phyloP scores from a whole-genome alignment of 2,888 invertebrate genomes.

The Dynastes maya region DNA sequence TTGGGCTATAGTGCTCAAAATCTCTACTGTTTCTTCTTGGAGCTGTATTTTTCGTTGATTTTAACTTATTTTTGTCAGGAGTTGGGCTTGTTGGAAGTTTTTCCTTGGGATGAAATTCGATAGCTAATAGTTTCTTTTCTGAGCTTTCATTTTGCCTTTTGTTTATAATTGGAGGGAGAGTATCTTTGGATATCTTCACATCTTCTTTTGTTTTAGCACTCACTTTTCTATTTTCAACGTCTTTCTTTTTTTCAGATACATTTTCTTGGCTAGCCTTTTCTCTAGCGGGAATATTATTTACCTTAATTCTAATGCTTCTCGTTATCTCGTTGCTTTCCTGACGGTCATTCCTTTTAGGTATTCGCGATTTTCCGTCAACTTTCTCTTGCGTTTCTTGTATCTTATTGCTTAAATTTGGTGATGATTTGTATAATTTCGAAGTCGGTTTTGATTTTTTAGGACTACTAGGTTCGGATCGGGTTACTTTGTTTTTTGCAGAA shows the following conservation, averaged over 20 bases:
- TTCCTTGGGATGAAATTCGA: slow-evolving; percentile 26
- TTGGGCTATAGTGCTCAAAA: slow-evolving; percentile 65
- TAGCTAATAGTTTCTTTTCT: slow-evolving; percentile 13
- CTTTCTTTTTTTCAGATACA: not conserved
- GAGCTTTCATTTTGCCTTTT: slow-evolving; percentile 6
- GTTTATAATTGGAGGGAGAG: not conserved
- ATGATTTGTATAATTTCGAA: slow-evolving; percentile 63
- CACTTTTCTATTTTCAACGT: not conserved
- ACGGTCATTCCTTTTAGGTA: slow-evolving; percentile 53
- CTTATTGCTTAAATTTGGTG: slow-evolving; percentile 63
- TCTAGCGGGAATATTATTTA: not conserved
- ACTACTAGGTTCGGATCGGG: slow-evolving; percentile 61
- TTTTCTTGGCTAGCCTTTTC: slow-evolving; percentile 22
- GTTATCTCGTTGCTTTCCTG: slow-evolving; percentile 48
- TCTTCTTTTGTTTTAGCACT: slow-evolving; percentile 7
- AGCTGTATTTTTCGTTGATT: not conserved
- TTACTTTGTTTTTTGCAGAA: slow-evolving; percentile 68
- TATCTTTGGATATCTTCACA: not conserved
- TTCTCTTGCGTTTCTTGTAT: slow-evolving; percentile 47
- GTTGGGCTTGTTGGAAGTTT: not conserved
- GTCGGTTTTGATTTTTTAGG: slow-evolving; percentile 68
- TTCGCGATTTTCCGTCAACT: slow-evolving; percentile 54
- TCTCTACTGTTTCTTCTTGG: slow-evolving; percentile 55
- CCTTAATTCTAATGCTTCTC: slow-evolving; percentile 44
- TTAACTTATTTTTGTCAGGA: slow-evolving; percentile 29